Evolutionary conservation across 1,140 invertebrate genomes (phyloP), one percentile per base, ranked within the genome.

Genomic region (Limonius californicus): DNA sequence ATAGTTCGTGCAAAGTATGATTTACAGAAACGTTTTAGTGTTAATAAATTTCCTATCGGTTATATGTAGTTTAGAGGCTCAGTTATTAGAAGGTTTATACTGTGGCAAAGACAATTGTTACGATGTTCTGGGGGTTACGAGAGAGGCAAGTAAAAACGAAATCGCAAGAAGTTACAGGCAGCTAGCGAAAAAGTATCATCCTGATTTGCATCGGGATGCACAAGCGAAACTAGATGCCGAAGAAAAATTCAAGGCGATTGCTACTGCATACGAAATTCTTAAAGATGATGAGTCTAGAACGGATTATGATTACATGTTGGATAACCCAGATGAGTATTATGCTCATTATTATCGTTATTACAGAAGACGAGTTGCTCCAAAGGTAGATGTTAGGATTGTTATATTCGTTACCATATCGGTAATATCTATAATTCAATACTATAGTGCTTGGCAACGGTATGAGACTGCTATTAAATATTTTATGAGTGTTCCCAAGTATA

Each of bases 291-390:
- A 95, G 71, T 86, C 88, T 12, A 80, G 92, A 66, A 83, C 80
- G 45, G 93, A 96, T 78, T 97, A 97, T 76, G 89, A 97, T 77
- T 95, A 96, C 77, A 95, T 96, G 91, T 81, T 97, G 77, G 94
- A 97, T 74, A 89, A 97, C 81, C 94, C 94, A 54, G 89, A 94
- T 72, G 88, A 92, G 67, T 90, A 92, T 70, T 94, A 94, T 77
- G 84, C 87, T 23, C 89, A 94, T 80, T 95, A 95, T 75, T 97
- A 94, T 76, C 84, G 90, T 61, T 97, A 96, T 75, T 97, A 96
- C 78, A 79, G 89, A 23, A 81, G 90, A 56, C 81, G 89, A 53
- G 85, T 92, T 74, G 87, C 90, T 9, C 93, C 93, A 1, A 94
- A 95, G 78, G 92, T 97, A 3, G 94, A 97, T 79, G 90, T 94